These are phyloP conservation scores for Psilopsiagon aymara DNA, from an alignment of 2,113 vertebrate species.

Conservation along the genomic window DNA sequence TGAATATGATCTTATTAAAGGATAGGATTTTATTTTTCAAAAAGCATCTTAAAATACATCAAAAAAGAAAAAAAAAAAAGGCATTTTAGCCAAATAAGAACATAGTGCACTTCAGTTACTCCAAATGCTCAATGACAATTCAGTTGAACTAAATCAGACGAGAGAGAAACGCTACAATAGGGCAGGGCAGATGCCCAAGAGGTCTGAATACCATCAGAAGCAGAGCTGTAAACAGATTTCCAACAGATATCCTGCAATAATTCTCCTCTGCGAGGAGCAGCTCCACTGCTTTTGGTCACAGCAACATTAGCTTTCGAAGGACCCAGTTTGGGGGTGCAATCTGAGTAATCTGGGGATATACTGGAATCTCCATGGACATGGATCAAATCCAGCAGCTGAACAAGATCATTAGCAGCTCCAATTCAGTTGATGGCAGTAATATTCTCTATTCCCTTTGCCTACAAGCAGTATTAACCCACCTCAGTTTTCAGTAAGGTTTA, in stretches of 20 bases:
- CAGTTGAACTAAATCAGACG: background rate
- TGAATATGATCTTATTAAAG: background rate
- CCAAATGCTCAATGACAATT: background rate
- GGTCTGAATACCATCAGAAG: background rate
- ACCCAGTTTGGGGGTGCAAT: background rate
- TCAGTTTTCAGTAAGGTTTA: background rate
- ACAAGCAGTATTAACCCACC: background rate
- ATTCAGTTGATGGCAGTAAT: background rate
- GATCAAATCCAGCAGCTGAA: background rate
- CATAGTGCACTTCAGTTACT: background rate
- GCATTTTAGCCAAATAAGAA: background rate
- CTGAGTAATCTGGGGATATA: background rate
- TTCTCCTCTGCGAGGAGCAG: background rate
- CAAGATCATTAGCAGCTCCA: background rate
- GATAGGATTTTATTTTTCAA: background rate
- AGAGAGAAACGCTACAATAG: background rate
- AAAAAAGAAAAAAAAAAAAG: background rate
- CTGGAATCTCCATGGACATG: background rate
- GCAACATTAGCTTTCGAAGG: background rate
- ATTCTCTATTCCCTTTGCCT: background rate
- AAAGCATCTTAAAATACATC: background rate
- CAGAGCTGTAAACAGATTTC: background rate
- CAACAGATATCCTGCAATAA: background rate
- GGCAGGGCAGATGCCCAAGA: accelerated
- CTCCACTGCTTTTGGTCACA: background rate